Evolutionary conservation across 2,888 invertebrate genomes (phyloP).

Genomic region (Hoplodrina ambigua): DNA sequence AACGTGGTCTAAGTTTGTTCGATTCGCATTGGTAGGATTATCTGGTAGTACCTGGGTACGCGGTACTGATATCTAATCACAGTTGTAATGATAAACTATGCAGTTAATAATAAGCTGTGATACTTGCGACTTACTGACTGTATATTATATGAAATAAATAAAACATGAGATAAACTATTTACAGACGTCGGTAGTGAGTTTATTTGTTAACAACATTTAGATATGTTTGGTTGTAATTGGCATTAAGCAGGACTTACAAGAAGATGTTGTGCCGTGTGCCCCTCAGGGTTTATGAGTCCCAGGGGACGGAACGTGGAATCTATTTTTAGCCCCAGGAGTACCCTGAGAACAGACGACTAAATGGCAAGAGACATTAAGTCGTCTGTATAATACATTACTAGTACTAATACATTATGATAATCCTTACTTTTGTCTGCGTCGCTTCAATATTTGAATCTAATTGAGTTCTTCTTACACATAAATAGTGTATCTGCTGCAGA

Average conservation of each 20-base stretch:
- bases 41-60: neutral
- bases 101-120: neutral
- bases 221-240: neutral
- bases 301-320: constrained; percentile 9
- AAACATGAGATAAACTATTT: neutral
- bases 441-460: neutral
- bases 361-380: constrained; percentile 16
- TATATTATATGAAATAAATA: neutral
- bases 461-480: neutral
- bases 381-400: constrained; percentile 5
- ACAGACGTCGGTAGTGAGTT: neutral
- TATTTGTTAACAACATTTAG: neutral
- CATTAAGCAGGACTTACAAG: constrained; percentile 9
- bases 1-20: constrained; percentile 14
- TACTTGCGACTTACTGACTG: neutral
- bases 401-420: neutral
- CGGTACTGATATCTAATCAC: constrained; percentile 7
- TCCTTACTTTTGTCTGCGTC: neutral
- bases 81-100: neutral
- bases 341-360: constrained; percentile 10
- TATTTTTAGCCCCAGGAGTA: constrained; percentile 6
- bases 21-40: constrained; percentile 3
- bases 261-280: neutral
- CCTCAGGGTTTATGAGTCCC: constrained; percentile 20
- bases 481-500: constrained; percentile 17